Percentiles rank a stretch among this genome's conserved stretches.
These are phyloP conservation scores for Drosophila aldrichi DNA, from an alignment of 2,888 invertebrate species.

Conservation along the genomic window DNA sequence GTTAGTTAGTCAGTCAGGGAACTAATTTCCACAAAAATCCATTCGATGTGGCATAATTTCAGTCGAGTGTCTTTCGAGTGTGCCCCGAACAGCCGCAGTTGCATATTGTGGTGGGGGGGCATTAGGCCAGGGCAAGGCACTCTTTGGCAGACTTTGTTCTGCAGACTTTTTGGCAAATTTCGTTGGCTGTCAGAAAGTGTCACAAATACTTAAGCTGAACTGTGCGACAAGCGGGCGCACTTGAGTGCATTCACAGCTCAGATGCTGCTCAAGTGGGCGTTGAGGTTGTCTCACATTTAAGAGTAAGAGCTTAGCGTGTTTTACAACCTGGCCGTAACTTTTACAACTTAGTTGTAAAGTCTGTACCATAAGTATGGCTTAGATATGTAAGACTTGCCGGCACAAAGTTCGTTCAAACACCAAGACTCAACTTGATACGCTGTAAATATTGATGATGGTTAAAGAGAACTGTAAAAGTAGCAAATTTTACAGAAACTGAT, in stretches of 20 bases:
- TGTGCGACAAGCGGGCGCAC: slow-evolving; percentile 20
- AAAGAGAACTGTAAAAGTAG: neutral
- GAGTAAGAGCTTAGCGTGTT: slow-evolving; percentile 25
- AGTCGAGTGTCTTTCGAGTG: slow-evolving; percentile 13
- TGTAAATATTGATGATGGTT: neutral
- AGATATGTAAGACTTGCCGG: neutral
- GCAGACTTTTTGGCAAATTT: slow-evolving; percentile 57
- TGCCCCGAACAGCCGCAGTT: slow-evolving; percentile 11
- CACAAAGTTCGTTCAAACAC: neutral
- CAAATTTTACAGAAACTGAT: neutral
- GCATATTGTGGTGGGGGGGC: neutral
- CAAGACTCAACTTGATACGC: neutral
- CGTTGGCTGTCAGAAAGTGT: slow-evolving; percentile 69
- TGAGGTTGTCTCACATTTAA: slow-evolving; percentile 13
- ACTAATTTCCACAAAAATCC: slow-evolving; percentile 59
- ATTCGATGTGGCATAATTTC: slow-evolving; percentile 57
- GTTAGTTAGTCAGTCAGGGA: slow-evolving; percentile 13
- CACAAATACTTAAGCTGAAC: slow-evolving; percentile 59
- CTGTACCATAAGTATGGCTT: slow-evolving; percentile 2
- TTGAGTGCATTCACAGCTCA: slow-evolving; percentile 32
- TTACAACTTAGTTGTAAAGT: slow-evolving; percentile 19
- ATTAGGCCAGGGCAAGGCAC: slow-evolving; percentile 26
- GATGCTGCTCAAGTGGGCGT: slow-evolving; percentile 15
- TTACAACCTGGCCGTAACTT: slow-evolving; percentile 27
- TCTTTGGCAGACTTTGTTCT: slow-evolving; percentile 33